phyloP scores from a whole-genome alignment of 2,888 invertebrate genomes.

The Leptinotarsa rubiginosa region DNA sequence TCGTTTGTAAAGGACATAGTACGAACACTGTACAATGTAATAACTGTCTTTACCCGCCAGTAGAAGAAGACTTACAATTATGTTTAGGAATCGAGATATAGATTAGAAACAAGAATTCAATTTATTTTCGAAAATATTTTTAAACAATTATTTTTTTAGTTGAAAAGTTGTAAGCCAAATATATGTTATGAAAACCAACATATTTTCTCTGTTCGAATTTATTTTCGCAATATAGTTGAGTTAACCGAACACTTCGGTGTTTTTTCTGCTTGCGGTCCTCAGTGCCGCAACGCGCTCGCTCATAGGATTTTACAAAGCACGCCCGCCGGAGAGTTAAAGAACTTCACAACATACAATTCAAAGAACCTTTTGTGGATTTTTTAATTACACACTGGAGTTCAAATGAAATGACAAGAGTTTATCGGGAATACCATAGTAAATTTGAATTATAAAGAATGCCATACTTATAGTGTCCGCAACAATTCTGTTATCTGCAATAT shows the following conservation, averaged over 20 bases:
- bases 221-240: conserved; percentile 6
- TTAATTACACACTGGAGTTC: too few relatives aligned
- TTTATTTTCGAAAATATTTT: conserved; percentile 2
- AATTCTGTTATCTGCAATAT: conserved; percentile 22
- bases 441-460: conserved; percentile 24
- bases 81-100: neutral
- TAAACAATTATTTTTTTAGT: neutral
- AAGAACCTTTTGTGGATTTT: too few relatives aligned
- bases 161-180: neutral
- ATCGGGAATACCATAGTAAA: conserved; percentile 26
- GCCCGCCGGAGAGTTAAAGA: neutral
- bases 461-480: conserved; percentile 23
- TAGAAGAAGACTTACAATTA: neutral
- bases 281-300: neutral
- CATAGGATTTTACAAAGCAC: neutral
- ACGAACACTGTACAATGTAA: conserved; percentile 5
- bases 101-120: neutral
- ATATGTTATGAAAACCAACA: conserved; percentile 5
- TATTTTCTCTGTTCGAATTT: neutral
- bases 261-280: conserved; percentile 1
- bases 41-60: neutral
- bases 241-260: neutral
- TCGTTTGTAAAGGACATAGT: conserved; percentile 24
- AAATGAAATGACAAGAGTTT: too few relatives aligned
- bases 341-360: too few relatives aligned